Evolutionary conservation across 2,797 vertebrate genomes (phyloP), one percentile per base, ranked within the genome.

Genomic region (Betta splendens): DNA sequence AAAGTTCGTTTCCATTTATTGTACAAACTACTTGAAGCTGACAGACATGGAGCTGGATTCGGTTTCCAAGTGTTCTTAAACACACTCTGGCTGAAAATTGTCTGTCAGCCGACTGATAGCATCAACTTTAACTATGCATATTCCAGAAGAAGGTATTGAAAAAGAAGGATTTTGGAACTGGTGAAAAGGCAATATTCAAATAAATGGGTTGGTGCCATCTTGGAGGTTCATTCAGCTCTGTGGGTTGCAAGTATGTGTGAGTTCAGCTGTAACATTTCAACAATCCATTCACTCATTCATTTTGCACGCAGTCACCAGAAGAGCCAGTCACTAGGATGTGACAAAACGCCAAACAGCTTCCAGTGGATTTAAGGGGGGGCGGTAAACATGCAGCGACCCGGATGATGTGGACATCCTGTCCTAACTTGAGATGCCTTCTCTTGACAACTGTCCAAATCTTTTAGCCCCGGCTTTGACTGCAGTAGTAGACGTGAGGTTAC

Each of bases 401-500:
- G 12, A 17, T 32, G 23, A 47, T 42, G 4, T 36, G 31, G 38
- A 56, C 32, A 48, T 9, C n/a, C 15, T 43, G 12, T 55, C n/a
- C 36, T 39, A 22, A 46, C 32, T 13, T 9, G 23, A 23, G 11
- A 18, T 7, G 9, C 28, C 18, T 17, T 13, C 16, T 20, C 7
- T 11, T 43, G 31, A 31, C 38, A 45, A 44, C 23, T 51, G 54
- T 56, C 29, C 66, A 22, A 28, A 43, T 59, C 37, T 9, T 25
- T 16, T 15, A 26, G 1, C 2, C 5, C 17, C 23, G 6, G 12
- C 11, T 37, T 3, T 3, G 7, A 48, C 20, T 22, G 4, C 29
- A 29, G 28, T 28, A 3, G 7, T 25, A 7, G 23, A 25, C 7
- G 4, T 25, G 22, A 13, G n/a, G 20, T n/a, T 10, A 5, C 13